Conservation (phyloP, 2,797 vertebrate genomes). For the Acipenser ruthenus region DNA sequence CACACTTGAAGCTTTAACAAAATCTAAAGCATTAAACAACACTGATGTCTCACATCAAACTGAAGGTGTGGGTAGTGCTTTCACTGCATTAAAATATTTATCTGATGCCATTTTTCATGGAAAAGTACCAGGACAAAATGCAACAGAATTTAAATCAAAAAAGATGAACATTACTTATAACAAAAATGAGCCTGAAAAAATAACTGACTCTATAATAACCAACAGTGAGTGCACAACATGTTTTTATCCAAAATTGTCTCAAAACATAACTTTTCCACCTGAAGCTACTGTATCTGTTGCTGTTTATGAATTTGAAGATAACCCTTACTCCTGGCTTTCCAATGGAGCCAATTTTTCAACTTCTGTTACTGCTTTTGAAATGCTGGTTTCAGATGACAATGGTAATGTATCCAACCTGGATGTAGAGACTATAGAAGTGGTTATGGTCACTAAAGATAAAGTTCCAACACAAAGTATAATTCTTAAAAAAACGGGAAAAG, state of each 20-base stretch:
- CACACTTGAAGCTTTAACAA: conserved; percentile 27
- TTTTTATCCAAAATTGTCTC: conserved; percentile 28
- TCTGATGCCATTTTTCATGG: conserved; percentile 31
- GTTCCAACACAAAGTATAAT: conserved; percentile 28
- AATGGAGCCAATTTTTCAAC: conserved; percentile 18
- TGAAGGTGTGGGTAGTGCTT: conserved; percentile 9
- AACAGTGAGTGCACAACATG: conserved; percentile 28
- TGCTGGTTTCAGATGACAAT: conserved; percentile 16
- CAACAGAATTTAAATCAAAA: conserved; percentile 32
- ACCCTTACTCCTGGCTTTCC: conserved; percentile 49
- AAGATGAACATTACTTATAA: conserved; percentile 40
- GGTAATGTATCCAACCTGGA: conserved; percentile 14
- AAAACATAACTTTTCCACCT: fast-evolving
- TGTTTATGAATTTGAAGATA: conserved; percentile 45
- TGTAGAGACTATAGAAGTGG: conserved; percentile 33
- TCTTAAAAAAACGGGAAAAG: conserved; percentile 3
- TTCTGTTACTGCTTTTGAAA: conserved; percentile 38
- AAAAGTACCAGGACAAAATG: conserved; percentile 44
- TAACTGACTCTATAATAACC: conserved; percentile 5
- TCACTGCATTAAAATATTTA: conserved; percentile 34
- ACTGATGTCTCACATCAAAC: not conserved
- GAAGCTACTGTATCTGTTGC: conserved; percentile 33
- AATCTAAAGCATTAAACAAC: not conserved
- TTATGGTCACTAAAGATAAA: conserved; percentile 34
- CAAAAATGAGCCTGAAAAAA: conserved; percentile 33